These are phyloP conservation scores for Dicrostonyx torquatus DNA, from an alignment of 2,797 vertebrate species.

Conservation along the genomic window DNA sequence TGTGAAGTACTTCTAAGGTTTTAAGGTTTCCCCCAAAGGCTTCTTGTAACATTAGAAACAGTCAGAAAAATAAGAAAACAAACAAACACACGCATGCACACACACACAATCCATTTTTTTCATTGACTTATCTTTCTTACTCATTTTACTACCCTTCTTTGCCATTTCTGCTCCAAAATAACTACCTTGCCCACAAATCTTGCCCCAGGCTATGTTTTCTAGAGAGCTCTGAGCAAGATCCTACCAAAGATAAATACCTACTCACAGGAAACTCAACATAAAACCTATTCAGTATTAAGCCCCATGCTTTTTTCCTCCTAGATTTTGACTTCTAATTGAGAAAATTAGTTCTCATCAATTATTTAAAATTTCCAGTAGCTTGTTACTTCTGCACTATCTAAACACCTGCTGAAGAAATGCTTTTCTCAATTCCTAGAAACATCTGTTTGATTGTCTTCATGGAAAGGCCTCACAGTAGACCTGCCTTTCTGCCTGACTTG, in stretches of 20 bases:
- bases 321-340: neutral
- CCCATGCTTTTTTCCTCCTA: neutral
- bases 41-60: neutral
- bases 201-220: neutral
- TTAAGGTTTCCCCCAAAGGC: neutral
- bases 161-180: neutral
- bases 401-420: neutral
- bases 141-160: neutral
- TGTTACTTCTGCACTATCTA: neutral
- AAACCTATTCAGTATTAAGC: neutral
- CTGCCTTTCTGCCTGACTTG: neutral
- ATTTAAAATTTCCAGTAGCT: neutral
- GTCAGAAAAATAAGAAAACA: neutral
- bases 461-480: neutral
- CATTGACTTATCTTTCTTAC: neutral
- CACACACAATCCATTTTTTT: neutral
- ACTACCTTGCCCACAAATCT: neutral
- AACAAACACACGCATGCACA: neutral
- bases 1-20: neutral
- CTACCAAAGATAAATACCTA: neutral
- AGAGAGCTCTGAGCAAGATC: neutral
- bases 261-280: neutral
- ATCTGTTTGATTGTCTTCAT: neutral
- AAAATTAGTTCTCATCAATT: neutral
- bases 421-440: slow-evolving; percentile 7